Base-by-base conservation (phyloP, 2,888 invertebrate genomes). In the Mythimna ferrago region DNA sequence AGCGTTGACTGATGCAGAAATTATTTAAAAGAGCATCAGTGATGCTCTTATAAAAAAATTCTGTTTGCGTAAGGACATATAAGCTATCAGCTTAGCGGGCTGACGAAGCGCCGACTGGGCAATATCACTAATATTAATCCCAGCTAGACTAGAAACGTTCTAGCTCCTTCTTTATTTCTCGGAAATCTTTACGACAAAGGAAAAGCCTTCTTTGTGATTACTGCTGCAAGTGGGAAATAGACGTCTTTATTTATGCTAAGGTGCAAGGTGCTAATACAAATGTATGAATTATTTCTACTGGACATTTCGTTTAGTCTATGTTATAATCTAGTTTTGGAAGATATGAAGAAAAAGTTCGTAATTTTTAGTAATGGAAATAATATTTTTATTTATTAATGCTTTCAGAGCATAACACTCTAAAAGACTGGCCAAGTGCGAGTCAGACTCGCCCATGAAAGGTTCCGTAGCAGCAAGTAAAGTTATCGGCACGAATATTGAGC, bases 261-360 rank as follows among this genome's bases (percentile, higher is more conserved):
- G 65, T 66, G 32, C 41, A 56, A 61, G n/a, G 16, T 21, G 32
- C 38, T 70, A 57, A 75, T 76, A 64, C 53, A 26, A 26, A 26
- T 26, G 26, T 66, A 68, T 62, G 41, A 62, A 65, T 68, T 54
- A 60, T 70, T 80, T 67, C 53, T 67, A 65, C 70, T 61, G 54
- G 75, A 71, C 60, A 57, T 70, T 54, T 67, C 48, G 48, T 66
- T 75, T 66, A 66, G 51, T 62, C 19, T 32, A 54, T 51, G 19
- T 57, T 64, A 11, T 66, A 75, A 75, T 48, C 56, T 38, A 64
- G 44, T 80, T 80, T 80, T 58, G 48, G 65, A 7, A 11, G n/a
- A 56, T 48, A 19, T 56, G 16, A 70, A 67, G 60, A 67, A 75
- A 75, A 64, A 60, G n/a, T 60, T 26, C 3, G 26, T 44, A 21